Evolutionary conservation across 2,113 vertebrate species (phyloP).

Genomic region (Hepsetus odoe): DNA sequence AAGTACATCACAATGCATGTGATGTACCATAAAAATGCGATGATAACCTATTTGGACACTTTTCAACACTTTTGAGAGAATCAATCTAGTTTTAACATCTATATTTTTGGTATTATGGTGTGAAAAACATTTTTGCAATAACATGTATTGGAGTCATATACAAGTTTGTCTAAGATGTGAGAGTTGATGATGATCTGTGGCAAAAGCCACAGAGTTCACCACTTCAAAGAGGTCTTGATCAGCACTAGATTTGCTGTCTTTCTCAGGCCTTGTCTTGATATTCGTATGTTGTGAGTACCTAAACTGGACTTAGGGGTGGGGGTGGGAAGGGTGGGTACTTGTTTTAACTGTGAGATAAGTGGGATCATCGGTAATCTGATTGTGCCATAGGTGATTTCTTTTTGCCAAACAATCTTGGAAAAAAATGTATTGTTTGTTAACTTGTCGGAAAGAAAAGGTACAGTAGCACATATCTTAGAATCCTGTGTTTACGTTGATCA

Average conservation of each 20-base stretch:
- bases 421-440: constrained; percentile 42
- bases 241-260: constrained; percentile 50
- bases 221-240: constrained; percentile 60
- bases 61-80: constrained; percentile 56
- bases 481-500: constrained; percentile 43
- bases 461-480: constrained; percentile 52
- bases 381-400: constrained; percentile 48
- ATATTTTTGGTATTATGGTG: constrained; percentile 61
- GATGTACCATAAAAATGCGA: constrained; percentile 54
- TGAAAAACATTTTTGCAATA: constrained; percentile 76
- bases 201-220: constrained; percentile 23
- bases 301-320: constrained; percentile 51
- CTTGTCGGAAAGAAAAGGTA: constrained; percentile 35
- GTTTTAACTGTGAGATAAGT: constrained; percentile 50
- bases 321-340: constrained; percentile 43
- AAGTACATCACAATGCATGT: constrained; percentile 30
- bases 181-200: constrained; percentile 54
- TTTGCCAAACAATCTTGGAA: constrained; percentile 42
- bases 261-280: constrained; percentile 64
- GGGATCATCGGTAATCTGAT: constrained; percentile 37
- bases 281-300: constrained; percentile 51
- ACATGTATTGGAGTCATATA: constrained; percentile 66
- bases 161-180: constrained; percentile 49
- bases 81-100: constrained; percentile 62
- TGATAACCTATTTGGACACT: constrained; percentile 60